These are phyloP conservation scores for Yponomeuta sedellus DNA, from an alignment of 2,888 invertebrate genomes.

Conservation along the genomic window DNA sequence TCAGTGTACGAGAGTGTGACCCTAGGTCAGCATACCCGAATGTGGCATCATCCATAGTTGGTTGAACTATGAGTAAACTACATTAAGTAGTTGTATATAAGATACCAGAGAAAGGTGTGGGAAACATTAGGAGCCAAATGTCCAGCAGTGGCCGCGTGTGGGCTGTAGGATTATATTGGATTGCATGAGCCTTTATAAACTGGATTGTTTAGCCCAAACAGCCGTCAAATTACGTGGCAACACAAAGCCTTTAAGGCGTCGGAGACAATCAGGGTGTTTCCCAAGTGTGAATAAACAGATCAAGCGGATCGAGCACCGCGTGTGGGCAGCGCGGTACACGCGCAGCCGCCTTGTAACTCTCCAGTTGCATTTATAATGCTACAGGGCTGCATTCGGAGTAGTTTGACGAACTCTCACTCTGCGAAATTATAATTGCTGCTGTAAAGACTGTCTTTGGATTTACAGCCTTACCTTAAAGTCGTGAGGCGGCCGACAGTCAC, in stretches of 20 bases:
- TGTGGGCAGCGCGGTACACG: conserved; percentile 67
- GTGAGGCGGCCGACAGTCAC: too few species aligned
- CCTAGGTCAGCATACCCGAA: conserved; percentile 50
- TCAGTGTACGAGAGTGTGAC: conserved; percentile 65
- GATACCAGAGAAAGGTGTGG: too few species aligned
- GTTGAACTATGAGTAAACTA: too few species aligned
- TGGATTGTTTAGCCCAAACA: too few species aligned
- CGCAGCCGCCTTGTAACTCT: conserved; percentile 61
- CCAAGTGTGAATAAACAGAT: conserved; percentile 57
- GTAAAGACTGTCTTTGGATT: background rate
- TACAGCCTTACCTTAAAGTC: background rate
- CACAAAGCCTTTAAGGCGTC: background rate
- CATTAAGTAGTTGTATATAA: too few species aligned
- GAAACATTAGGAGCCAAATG: too few species aligned
- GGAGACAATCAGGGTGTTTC: background rate
- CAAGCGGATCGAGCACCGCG: conserved; percentile 48
- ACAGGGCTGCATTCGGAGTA: conserved; percentile 36
- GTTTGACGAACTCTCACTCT: background rate
- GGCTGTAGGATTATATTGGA: too few species aligned
- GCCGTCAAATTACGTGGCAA: too few species aligned
- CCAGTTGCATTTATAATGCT: conserved; percentile 33
- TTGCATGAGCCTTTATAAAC: too few species aligned
- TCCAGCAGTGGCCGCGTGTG: too few species aligned
- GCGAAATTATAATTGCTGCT: background rate
- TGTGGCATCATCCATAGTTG: background rate